A percentile compares a stretch with the other conserved stretches of the same genome.
phyloP scores from a whole-genome alignment of 1,140 invertebrate genomes.

The Neomicropteryx cornuta region DNA sequence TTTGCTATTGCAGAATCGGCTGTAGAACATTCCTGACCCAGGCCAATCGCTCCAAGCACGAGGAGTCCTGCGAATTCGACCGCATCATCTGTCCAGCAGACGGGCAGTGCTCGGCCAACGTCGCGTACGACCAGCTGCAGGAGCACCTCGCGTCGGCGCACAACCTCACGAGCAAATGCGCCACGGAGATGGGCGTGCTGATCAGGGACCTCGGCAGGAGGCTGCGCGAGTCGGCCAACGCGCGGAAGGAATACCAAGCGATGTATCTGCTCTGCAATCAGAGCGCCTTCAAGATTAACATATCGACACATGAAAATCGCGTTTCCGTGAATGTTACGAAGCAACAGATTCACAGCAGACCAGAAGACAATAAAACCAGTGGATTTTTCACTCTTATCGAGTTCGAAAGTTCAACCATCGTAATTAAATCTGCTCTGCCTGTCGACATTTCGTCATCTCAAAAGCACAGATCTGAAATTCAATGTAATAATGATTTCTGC shows the following conservation, averaged over 20 bases:
- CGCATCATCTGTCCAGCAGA: slow-evolving; percentile 33
- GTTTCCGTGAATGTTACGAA: slow-evolving; percentile 33
- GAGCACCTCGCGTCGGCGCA: slow-evolving; percentile 27
- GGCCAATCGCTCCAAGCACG: slow-evolving; percentile 27
- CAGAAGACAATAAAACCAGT: slow-evolving; percentile 27
- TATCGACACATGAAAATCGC: slow-evolving; percentile 35
- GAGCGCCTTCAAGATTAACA: slow-evolving; percentile 36
- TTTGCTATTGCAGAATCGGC: slow-evolving; percentile 24
- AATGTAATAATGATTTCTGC: no score
- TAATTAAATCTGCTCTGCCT: slow-evolving; percentile 30
- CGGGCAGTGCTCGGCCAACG: slow-evolving; percentile 23
- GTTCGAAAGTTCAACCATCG: slow-evolving; percentile 31
- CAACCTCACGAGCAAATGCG: slow-evolving; percentile 33
- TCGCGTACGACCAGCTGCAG: slow-evolving; percentile 31
- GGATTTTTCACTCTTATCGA: slow-evolving; percentile 33
- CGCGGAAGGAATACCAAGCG: slow-evolving; percentile 34
- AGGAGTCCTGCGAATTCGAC: slow-evolving; percentile 32
- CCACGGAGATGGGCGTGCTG: slow-evolving; percentile 33
- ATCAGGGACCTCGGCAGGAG: slow-evolving; percentile 37
- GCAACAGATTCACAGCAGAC: slow-evolving; percentile 27
- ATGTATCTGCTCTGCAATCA: slow-evolving; percentile 30
- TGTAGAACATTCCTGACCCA: slow-evolving; percentile 29
- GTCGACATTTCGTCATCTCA: slow-evolving; percentile 36
- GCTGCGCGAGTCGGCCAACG: slow-evolving; percentile 31
- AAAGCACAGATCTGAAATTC: no score